phyloP scores from a whole-genome alignment of 2,113 vertebrate genomes.

The Xenopus borealis region DNA sequence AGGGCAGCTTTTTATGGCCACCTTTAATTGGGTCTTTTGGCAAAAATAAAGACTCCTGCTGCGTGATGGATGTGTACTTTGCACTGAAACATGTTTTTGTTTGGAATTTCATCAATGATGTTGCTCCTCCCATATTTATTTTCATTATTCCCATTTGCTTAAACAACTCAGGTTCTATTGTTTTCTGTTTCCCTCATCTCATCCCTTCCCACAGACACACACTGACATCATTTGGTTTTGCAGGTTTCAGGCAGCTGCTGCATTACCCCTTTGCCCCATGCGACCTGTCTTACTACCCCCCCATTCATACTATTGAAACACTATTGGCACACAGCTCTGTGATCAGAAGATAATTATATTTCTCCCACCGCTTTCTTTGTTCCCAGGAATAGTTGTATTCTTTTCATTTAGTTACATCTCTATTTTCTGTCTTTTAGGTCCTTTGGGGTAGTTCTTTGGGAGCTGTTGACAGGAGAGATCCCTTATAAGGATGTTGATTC shows the following conservation, averaged over 20 bases:
- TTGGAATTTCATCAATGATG: too few relatives aligned
- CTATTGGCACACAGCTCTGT: background rate
- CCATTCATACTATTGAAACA: constrained; percentile 14
- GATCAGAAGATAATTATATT: background rate
- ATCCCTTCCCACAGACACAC: too few relatives aligned
- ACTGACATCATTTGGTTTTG: background rate
- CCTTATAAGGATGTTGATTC: constrained; percentile 98
- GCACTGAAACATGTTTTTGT: too few relatives aligned
- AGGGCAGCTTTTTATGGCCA: too few relatives aligned
- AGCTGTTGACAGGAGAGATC: constrained; percentile 93
- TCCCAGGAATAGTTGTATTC: background rate
- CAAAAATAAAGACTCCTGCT: too few relatives aligned
- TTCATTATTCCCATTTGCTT: too few relatives aligned
- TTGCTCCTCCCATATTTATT: too few relatives aligned
- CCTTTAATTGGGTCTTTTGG: too few relatives aligned
- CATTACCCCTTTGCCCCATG: constrained; percentile 3
- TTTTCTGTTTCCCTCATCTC: too few relatives aligned
- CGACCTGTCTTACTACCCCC: constrained; percentile 7
- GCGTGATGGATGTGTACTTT: too few relatives aligned
- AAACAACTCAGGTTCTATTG: too few relatives aligned
- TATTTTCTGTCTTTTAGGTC: constrained; percentile 70
- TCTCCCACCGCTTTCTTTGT: background rate
- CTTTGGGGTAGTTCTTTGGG: constrained; percentile 96
- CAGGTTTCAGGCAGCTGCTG: constrained; percentile 2
- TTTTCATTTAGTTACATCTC: background rate